Percentiles rank a stretch among this genome's conserved stretches.
phyloP scores from a whole-genome alignment of 2,113 vertebrate genomes.

The Melanerpes formicivorus region DNA sequence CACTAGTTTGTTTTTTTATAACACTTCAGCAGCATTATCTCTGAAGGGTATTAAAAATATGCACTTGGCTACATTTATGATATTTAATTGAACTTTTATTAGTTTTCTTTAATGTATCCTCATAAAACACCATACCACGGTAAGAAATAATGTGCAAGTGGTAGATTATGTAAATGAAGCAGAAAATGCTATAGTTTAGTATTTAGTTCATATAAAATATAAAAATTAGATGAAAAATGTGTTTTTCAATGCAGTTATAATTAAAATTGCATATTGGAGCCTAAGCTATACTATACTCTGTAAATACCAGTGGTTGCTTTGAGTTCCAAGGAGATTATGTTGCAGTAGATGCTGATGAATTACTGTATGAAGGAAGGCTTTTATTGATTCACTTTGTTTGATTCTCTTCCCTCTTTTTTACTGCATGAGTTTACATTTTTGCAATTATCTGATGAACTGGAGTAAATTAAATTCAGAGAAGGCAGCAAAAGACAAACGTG shows the following conservation, averaged over 20 bases:
- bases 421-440: conserved; percentile 32
- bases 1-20: conserved; percentile 34
- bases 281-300: background rate
- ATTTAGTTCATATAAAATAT: conserved; percentile 36
- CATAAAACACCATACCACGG: conserved; percentile 40
- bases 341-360: conserved; percentile 32
- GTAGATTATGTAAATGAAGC: conserved; percentile 59
- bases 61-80: conserved; percentile 29
- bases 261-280: conserved; percentile 48
- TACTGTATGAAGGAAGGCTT: background rate
- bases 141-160: conserved; percentile 50
- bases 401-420: background rate
- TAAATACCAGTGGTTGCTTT: conserved; percentile 4
- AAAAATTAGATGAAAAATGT: conserved; percentile 51
- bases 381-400: conserved; percentile 47
- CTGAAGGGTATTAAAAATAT: conserved; percentile 55
- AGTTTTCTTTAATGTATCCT: conserved; percentile 35
- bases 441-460: conserved; percentile 42
- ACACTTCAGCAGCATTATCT: conserved; percentile 33
- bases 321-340: conserved; percentile 36
- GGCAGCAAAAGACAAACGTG: conserved; percentile 11
- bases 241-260: conserved; percentile 44
- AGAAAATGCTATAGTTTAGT: conserved; percentile 46
- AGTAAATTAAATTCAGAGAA: conserved; percentile 51
- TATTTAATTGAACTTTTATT: conserved; percentile 69